Base-by-base conservation (phyloP, 2,888 invertebrate species). In the Ormyrus rosae region DNA sequence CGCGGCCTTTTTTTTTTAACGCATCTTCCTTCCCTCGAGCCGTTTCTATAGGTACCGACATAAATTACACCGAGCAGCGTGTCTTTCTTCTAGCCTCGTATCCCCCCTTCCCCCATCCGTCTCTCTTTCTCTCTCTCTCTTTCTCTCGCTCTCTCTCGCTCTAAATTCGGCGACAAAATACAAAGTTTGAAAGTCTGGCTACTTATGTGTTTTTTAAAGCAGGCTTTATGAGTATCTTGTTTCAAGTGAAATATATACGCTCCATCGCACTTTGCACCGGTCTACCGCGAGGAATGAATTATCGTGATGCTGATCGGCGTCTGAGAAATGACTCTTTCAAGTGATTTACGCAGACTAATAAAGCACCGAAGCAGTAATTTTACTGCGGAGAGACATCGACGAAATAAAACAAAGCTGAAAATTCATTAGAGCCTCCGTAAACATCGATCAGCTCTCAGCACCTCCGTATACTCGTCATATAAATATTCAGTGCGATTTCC, bases 31-130 rank as follows among this genome's bases (percentile, higher is more conserved):
- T 48, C 61, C 13, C 55, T 71, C 82, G 82, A 80, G 83, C 34
- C 34, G 83, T 86, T 83, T 83, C 77, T 81, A 77, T 80, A 77
- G 76, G 80, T 75, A 80, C 80, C 82, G 70, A 81, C 82, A 78
- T 81, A 81, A 82, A 82, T 81, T 82, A 80, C 76, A 78, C 50
- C 80, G 46, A 72, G 67, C 55, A 58, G 51, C 48, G 70, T 55
- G 80, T 75, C 53, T 72, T 72, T 60, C 76, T 61, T 55, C 55
- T 61, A n/a, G n/a, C 34, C 74, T 67, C 13, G 13, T 63, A 13
- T 73, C 73, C 64, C 64, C 34, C 34, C 34, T 34, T 34, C 34
- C 46, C 45, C 46, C 7, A 48, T 61, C 46, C 70, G 58, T 13
- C 58, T 45, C 45, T 58, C 69, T 53, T 34, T 45, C 69, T 19